A percentile compares a stretch with the other conserved stretches of the same genome.
These are phyloP conservation scores for Sprattus sprattus DNA, from an alignment of 2,113 vertebrate species.

Conservation along the genomic window DNA sequence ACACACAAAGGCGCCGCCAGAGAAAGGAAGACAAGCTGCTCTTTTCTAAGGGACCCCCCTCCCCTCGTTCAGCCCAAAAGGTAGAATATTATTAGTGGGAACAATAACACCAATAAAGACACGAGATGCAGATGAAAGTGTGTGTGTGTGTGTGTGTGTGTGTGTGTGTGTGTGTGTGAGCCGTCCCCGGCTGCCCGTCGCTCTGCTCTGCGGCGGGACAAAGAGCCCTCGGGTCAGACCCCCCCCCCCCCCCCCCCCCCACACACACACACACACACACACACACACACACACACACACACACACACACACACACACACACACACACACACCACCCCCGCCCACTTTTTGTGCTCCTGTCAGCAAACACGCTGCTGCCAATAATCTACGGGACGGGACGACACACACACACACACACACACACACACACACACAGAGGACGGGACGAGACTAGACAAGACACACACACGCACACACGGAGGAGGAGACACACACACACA, in stretches of 20 bases:
- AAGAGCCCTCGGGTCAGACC: neutral
- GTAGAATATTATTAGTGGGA: no score
- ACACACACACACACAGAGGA: no score
- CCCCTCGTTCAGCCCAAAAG: conserved; percentile 45
- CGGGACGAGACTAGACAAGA: no score
- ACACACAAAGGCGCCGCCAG: conserved; percentile 36
- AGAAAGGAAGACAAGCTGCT: conserved; percentile 45
- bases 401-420: conserved; percentile 22
- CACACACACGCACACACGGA: neutral
- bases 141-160: no score
- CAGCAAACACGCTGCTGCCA: conserved; percentile 8
- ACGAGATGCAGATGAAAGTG: conserved; percentile 1
- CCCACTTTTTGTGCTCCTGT: neutral
- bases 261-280: no score
- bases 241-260: neutral
- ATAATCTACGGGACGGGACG: neutral
- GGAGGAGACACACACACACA: conserved; percentile 8
- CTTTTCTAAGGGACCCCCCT: conserved; percentile 34
- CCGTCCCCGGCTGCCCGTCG: no score
- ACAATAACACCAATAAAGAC: conserved; percentile 27
- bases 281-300: neutral
- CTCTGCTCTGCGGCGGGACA: neutral
- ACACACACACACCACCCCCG: no score
- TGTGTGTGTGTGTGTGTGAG: neutral
- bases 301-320: no score